These are phyloP conservation scores for Scyliorhinus canicula DNA, from an alignment of 2,797 vertebrate species.

Conservation along the genomic window DNA sequence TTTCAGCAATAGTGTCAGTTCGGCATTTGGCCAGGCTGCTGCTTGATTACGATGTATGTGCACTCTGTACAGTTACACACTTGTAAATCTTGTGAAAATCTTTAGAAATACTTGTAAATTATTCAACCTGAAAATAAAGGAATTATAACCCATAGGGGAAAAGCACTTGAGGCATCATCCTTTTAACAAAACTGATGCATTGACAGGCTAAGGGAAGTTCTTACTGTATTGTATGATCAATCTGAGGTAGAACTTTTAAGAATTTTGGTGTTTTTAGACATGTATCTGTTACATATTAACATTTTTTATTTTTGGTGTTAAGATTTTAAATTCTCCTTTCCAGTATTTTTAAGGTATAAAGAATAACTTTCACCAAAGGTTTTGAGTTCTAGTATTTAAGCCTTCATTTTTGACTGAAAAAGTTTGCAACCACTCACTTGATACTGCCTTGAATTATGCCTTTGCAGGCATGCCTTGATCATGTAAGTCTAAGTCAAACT, in stretches of 20 bases:
- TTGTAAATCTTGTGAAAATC: not conserved
- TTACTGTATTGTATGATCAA: not conserved
- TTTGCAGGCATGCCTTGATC: not conserved
- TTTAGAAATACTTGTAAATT: not conserved
- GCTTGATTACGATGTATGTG: not conserved
- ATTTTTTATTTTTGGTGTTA: not conserved
- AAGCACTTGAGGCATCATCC: not conserved
- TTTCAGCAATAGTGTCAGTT: not conserved
- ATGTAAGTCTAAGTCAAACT: not conserved
- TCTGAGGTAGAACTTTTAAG: not conserved
- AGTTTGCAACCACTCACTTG: not conserved
- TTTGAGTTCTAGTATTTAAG: not conserved
- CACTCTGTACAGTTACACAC: not conserved
- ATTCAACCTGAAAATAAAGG: not conserved
- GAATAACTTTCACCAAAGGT: not conserved
- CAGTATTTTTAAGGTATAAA: not conserved
- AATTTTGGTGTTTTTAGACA: not conserved
- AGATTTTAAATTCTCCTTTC: not conserved
- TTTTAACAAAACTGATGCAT: slow-evolving; percentile 10
- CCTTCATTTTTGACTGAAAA: not conserved
- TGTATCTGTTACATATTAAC: not conserved
- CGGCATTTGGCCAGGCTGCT: not conserved
- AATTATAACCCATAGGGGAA: not conserved
- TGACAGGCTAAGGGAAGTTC: not conserved
- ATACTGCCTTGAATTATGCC: not conserved